Evolutionary conservation across 2,113 vertebrate genomes (phyloP).

Genomic region (Arenaria interpres): DNA sequence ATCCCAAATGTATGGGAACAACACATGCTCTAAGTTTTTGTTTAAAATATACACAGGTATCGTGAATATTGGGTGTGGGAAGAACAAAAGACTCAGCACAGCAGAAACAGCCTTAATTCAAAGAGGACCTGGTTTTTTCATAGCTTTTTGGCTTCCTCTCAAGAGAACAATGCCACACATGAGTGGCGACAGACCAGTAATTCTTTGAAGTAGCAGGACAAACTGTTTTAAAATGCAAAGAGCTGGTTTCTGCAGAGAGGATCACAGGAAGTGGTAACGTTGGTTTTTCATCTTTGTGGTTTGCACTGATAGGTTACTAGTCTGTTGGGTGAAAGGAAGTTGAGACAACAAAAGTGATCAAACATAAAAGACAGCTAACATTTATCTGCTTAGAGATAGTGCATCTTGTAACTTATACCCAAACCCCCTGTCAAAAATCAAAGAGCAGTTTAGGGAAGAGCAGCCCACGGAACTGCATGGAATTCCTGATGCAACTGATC

Average conservation of each 20-base stretch:
- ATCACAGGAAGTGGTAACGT: not conserved
- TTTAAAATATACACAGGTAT: not conserved
- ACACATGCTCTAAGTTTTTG: not conserved
- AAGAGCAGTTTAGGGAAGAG: not conserved
- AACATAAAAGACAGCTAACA: not conserved
- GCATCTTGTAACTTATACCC: not conserved
- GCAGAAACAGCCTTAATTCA: not conserved
- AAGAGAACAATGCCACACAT: not conserved
- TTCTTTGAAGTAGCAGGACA: not conserved
- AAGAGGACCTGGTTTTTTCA: not conserved
- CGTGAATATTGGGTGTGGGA: not conserved
- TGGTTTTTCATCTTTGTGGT: not conserved
- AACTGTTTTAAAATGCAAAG: not conserved
- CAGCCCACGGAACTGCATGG: not conserved
- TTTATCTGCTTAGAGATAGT: not conserved
- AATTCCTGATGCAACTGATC: not conserved
- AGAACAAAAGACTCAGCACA: not conserved
- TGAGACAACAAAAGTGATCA: not conserved
- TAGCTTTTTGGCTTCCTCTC: not conserved
- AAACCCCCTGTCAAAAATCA: not conserved
- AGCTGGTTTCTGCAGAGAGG: not conserved
- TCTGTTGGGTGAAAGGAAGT: not conserved
- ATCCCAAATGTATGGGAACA: not conserved
- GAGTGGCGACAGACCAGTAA: not conserved
- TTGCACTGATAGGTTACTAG: not conserved